Evolutionary conservation across 2,113 vertebrate genomes (phyloP).

Genomic region (Mormyrus iriodes): DNA sequence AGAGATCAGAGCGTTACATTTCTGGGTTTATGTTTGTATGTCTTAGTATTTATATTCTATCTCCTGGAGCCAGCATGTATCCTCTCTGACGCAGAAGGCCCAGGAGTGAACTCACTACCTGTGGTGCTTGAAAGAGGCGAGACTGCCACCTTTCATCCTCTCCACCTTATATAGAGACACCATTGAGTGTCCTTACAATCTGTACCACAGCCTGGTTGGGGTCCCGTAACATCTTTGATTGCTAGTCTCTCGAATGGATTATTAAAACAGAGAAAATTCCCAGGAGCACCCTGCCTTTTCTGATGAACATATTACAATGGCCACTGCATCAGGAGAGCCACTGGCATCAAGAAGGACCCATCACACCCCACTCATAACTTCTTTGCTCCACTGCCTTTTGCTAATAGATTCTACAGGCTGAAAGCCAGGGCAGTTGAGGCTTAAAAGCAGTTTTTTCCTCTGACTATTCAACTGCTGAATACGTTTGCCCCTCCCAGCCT

Average conservation of each 20-base stretch:
- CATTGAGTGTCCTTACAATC: background rate
- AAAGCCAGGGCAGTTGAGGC: background rate
- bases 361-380: background rate
- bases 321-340: too few species aligned
- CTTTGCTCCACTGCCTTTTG: background rate
- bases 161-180: background rate
- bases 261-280: background rate
- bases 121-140: background rate
- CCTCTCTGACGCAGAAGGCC: background rate
- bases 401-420: background rate
- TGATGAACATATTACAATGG: background rate
- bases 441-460: background rate
- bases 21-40: too few species aligned
- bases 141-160: background rate
- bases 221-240: background rate
- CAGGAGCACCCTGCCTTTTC: background rate
- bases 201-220: background rate
- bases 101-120: background rate
- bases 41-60: too few species aligned
- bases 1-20: too few species aligned
- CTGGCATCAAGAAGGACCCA: background rate
- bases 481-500: background rate
- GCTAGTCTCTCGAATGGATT: background rate
- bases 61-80: background rate
- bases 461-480: background rate